Conservation (phyloP, 2,888 invertebrate species). For the Cantharis flavilabris region DNA sequence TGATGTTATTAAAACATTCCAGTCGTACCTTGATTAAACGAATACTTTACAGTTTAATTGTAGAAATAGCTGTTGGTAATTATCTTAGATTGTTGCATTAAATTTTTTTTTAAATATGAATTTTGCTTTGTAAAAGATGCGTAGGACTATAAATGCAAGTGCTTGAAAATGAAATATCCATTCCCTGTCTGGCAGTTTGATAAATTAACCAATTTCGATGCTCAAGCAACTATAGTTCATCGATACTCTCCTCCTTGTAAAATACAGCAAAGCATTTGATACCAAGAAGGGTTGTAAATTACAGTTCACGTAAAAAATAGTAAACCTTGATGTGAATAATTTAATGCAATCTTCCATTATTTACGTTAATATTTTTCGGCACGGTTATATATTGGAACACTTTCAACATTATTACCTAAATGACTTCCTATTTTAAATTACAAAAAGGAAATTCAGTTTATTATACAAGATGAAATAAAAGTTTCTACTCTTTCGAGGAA, state of each 20-base stretch:
- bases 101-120: not conserved
- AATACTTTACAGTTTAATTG: conserved; percentile 29
- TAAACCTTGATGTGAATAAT: conserved; percentile 21
- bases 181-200: conserved; percentile 32
- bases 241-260: conserved; percentile 20
- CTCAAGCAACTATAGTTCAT: conserved; percentile 26
- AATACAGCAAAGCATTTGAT: conserved; percentile 24
- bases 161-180: conserved; percentile 35
- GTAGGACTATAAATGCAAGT: conserved; percentile 13
- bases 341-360: conserved; percentile 7
- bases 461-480: not conserved
- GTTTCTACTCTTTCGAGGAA: not conserved
- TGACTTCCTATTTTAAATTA: not conserved
- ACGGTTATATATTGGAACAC: not conserved
- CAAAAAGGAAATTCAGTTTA: not conserved
- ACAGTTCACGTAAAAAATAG: conserved; percentile 20
- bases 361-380: not conserved
- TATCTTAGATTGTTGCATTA: conserved; percentile 1
- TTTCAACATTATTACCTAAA: not conserved
- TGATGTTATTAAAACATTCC: conserved; percentile 27
- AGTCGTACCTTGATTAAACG: conserved; percentile 27
- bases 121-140: conserved; percentile 15
- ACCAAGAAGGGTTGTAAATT: conserved; percentile 21
- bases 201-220: conserved; percentile 37
- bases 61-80: conserved; percentile 17